Evolutionary conservation across 2,113 vertebrate species (phyloP), one percentile per base, ranked within the genome.

Genomic region (Larimichthys polyactis): DNA sequence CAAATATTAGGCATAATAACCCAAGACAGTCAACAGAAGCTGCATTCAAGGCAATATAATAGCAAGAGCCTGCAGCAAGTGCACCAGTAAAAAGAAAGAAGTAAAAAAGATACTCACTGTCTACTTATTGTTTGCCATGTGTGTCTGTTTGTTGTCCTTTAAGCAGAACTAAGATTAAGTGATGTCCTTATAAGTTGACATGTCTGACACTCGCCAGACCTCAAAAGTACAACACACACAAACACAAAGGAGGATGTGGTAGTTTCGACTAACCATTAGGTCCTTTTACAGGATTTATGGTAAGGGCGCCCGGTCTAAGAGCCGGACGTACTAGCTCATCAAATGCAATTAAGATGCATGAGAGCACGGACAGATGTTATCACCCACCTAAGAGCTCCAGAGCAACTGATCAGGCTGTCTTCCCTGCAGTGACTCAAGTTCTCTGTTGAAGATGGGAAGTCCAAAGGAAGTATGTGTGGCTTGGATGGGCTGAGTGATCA

Each of bases 271-370:
- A 58, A 87, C 82, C 90, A 90, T 91, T 92, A 93, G 64, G 55
- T 43, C 27, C 60, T 49, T 68, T 91, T 85, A 87, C 70, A 83
- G 74, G 68, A 79, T 88, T 89, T 57, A 79, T 86, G 83, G 86
- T 87, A 75, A 81, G 68, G 75, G 70, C 48, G 72, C 3, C 69
- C n/a, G 5, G 69, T 0, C 5, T 71, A 84, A 87, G 77, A 88
- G 87, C 87, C 52, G 43, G 88, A 89, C 71, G 73, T 87, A 79
- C 65, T 87, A 58, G 7, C 51, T 87, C 59, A 74, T 85, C 58
- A 90, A 92, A 92, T 92, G 82, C 82, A 87, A 87, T 92, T 83
- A 80, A 87, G 83, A 89, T 63, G 85, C 78, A 89, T 90, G 71
- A 90, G 74, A 64, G 79, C 89, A 88, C 72, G 24, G 63, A 71